phyloP scores from a whole-genome alignment of 1,140 invertebrate species.

The Luehdorfia chinensis region DNA sequence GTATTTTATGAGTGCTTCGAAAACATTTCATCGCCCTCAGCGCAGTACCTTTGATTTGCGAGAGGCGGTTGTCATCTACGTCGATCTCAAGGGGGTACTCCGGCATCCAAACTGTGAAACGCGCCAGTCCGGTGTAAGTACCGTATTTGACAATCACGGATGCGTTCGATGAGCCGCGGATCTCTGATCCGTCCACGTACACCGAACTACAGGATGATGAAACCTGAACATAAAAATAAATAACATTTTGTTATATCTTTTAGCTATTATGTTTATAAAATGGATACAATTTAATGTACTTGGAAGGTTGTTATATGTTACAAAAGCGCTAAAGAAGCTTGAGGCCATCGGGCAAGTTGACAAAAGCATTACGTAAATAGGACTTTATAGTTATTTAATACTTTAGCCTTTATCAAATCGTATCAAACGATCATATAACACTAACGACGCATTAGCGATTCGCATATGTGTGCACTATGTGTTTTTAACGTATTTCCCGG shows the following conservation, averaged over 20 bases:
- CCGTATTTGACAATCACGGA: constrained; percentile 96
- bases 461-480: too few species aligned
- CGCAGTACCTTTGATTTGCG: constrained; percentile 91
- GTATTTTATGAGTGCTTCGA: constrained; percentile 1
- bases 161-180: constrained; percentile 95
- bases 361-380: constrained; percentile 8
- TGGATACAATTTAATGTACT: too few species aligned
- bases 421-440: too few species aligned
- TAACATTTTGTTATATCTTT: too few species aligned
- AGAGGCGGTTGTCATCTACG: constrained; percentile 91
- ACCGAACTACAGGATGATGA: constrained; percentile 97
- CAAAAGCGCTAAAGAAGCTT: constrained; percentile 1
- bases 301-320: too few species aligned
- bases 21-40: constrained; percentile 3
- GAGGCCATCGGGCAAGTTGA: constrained; percentile 5
- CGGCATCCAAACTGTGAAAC: constrained; percentile 98
- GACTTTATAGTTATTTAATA: constrained; percentile 1
- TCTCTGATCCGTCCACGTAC: constrained; percentile 97
- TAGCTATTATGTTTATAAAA: too few species aligned
- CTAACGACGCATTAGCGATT: too few species aligned
- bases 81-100: constrained; percentile 94
- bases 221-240: constrained; percentile 80
- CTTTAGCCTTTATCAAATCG: background rate
- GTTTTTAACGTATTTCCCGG: too few species aligned
- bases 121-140: constrained; percentile 90